Conservation (phyloP, 2,888 invertebrate species). For the Imbricaverruca yamaguchii region DNA sequence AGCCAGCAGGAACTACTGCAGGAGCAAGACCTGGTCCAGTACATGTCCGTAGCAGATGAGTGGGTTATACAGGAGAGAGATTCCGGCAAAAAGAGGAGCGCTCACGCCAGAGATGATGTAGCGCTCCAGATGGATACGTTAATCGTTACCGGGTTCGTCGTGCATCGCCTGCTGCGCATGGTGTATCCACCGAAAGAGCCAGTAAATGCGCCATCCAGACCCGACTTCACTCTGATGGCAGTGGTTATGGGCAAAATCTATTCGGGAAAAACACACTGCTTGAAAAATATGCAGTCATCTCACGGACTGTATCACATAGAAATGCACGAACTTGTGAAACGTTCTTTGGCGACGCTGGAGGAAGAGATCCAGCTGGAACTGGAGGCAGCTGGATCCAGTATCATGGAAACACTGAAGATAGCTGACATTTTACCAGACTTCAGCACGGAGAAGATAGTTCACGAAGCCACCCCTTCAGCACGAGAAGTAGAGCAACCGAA, state of each 20-base stretch:
- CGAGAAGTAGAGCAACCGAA: too few relatives aligned
- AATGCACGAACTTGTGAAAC: not conserved
- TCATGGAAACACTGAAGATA: slow-evolving; percentile 4
- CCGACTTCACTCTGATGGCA: not conserved
- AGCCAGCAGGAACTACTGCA: not conserved
- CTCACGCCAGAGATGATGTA: not conserved
- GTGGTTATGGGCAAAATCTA: not conserved
- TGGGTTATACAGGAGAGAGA: not conserved
- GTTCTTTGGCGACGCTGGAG: not conserved
- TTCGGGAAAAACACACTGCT: not conserved
- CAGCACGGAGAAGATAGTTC: not conserved
- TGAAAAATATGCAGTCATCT: not conserved
- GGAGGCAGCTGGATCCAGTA: not conserved
- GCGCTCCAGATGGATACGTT: not conserved
- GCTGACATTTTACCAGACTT: not conserved
- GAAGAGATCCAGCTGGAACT: not conserved
- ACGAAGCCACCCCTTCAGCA: too few relatives aligned
- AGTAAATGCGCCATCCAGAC: not conserved
- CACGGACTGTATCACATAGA: not conserved
- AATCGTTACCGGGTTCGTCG: not conserved
- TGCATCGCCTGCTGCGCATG: not conserved
- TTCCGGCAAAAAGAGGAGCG: not conserved
- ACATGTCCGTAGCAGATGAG: not conserved
- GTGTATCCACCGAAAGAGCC: not conserved
- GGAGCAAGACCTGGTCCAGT: not conserved